Evolutionary conservation across 1,140 invertebrate genomes (phyloP).

Genomic region (Euborellia annulipes): DNA sequence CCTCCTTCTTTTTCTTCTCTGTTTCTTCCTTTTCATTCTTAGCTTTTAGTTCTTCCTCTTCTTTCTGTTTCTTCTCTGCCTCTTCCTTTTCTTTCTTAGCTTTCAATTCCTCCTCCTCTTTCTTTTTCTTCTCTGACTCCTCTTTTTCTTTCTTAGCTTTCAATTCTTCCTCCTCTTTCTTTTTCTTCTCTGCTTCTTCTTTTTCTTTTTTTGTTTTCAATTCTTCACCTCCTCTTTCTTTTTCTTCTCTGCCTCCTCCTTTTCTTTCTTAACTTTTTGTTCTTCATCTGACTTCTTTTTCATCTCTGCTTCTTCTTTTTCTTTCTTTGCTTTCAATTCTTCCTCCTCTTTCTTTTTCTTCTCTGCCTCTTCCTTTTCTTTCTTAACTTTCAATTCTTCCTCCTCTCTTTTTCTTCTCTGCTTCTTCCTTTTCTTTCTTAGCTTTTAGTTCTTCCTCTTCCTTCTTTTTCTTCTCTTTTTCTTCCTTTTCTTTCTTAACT

Average conservation of each 20-base stretch:
- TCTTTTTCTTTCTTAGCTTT: slow-evolving; percentile 21
- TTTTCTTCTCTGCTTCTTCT: slow-evolving; percentile 11
- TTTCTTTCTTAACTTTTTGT: slow-evolving; percentile 4
- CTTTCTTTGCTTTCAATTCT: slow-evolving; percentile 1
- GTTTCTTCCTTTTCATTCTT: slow-evolving; percentile 3
- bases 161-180: slow-evolving; percentile 14
- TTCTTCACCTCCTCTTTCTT: neutral
- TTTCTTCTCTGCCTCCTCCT: slow-evolving; percentile 2
- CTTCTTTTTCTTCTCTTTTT: slow-evolving; percentile 13
- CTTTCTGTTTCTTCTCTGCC: slow-evolving; percentile 23
- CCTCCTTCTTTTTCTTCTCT: slow-evolving; percentile 6
- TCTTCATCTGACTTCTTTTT: slow-evolving; percentile 5
- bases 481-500: slow-evolving; percentile 16
- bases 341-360: slow-evolving; percentile 10
- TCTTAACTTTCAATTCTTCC: slow-evolving; percentile 10
- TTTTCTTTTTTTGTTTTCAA: slow-evolving; percentile 11
- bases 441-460: slow-evolving; percentile 13
- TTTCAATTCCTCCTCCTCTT: slow-evolving; percentile 19
- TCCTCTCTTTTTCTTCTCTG: slow-evolving; percentile 12
- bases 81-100: slow-evolving; percentile 21
- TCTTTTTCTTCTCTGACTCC: slow-evolving; percentile 11
- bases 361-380: slow-evolving; percentile 7
- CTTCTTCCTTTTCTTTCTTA: slow-evolving; percentile 11
- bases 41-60: slow-evolving; percentile 12
- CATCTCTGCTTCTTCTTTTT: neutral